Base-by-base conservation (phyloP, 1,140 invertebrate species). In the Bombus polaris region DNA sequence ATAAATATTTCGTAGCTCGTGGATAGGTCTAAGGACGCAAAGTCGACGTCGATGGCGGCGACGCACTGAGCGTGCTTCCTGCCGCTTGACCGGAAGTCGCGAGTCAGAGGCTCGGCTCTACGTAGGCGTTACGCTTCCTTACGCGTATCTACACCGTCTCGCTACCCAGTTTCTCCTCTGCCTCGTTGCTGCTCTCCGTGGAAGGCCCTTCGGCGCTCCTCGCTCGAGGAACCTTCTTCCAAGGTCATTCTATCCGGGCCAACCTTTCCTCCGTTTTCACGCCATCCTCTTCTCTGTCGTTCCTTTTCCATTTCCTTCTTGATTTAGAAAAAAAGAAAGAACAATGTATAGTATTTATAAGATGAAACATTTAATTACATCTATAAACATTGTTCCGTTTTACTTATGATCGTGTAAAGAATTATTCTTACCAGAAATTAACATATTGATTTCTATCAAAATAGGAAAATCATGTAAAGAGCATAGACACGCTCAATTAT, bases 81-180 rank as follows among this genome's bases (percentile, higher is more conserved):
- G 90, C 90, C 79, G 89, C 88, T 91, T 91, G 90, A 91, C 90
- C 90, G 90, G 90, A 91, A 91, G 90, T 91, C 90, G 90, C 90
- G 90, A 91, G 90, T 91, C 90, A 91, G 90, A 91, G 90, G 90
- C 90, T 90, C 90, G 90, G 90, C 89, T 91, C 90, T 91, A 91
- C 87, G 90, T 91, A 89, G 89, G 89, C 90, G 90, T 91, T 91
- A 91, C 90, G 90, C 90, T 91, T 91, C 90, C 90, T 91, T 91
- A 91, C 90, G 90, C 90, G 90, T 91, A 91, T 89, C 90, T 89
- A 91, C 89, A 87, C 89, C 89, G 89, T 90, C 89, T 90, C 89
- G 89, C 86, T 90, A 85, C 89, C 89, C 87, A 90, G 89, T 90
- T 90, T 88, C 81, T 87, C 83, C 81, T 70, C 68, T 72, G 81